Percentiles rank a stretch among this genome's conserved stretches.
These are phyloP conservation scores for Chymomyza fuscimana DNA, from an alignment of 2,888 invertebrate genomes.

Conservation along the genomic window DNA sequence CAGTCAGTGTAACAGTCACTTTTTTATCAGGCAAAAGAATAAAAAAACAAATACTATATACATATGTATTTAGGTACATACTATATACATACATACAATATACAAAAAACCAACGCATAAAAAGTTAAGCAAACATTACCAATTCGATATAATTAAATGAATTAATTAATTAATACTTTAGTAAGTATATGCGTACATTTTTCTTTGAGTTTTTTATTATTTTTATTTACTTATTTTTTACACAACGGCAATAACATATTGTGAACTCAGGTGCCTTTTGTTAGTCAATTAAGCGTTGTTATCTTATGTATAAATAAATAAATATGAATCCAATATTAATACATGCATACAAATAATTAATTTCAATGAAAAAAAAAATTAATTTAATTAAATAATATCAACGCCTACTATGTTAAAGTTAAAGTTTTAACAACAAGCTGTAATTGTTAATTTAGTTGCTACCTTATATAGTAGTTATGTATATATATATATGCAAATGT, in stretches of 20 bases:
- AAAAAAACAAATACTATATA: not conserved
- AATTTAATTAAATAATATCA: not conserved
- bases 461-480: conserved; percentile 8
- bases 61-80: not conserved
- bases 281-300: conserved; percentile 77
- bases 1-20: conserved; percentile 38
- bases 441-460: not conserved
- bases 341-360: not conserved
- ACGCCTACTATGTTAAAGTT: not conserved
- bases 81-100: not conserved
- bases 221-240: conserved; percentile 43
- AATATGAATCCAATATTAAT: conserved; percentile 35
- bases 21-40: not conserved
- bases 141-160: conserved; percentile 68
- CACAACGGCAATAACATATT: conserved; percentile 63
- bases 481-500: not conserved
- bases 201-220: conserved; percentile 39
- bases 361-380: not conserved
- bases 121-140: conserved; percentile 30
- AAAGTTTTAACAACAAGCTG: not conserved
- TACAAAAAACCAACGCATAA: conserved; percentile 21
- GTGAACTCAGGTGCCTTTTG: conserved; percentile 78
- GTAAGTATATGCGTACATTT: conserved; percentile 26
- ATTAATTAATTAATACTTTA: conserved; percentile 39
- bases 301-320: conserved; percentile 64